Evolutionary conservation across 2,113 vertebrate species (phyloP).

Genomic region (Podarcis cretensis): DNA sequence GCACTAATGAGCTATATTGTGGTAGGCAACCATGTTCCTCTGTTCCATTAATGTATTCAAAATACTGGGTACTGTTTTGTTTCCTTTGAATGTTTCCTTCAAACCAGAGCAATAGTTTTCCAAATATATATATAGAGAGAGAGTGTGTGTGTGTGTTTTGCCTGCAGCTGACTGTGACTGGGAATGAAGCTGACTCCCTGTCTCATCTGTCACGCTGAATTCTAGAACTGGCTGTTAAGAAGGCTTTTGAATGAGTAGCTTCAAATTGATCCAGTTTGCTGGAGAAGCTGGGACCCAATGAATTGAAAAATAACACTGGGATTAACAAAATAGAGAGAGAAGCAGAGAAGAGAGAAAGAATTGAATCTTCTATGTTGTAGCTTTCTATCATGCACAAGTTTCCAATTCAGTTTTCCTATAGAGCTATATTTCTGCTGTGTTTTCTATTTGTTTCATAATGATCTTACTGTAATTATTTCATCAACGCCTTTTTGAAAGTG

Average conservation of each 20-base stretch:
- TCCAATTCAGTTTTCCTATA: constrained; percentile 34
- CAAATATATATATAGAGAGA: background rate
- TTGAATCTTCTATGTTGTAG: constrained; percentile 32
- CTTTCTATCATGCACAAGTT: background rate
- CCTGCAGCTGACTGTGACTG: constrained; percentile 45
- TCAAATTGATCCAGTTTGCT: constrained; percentile 71
- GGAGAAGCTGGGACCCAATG: constrained; percentile 56
- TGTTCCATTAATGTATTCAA: background rate
- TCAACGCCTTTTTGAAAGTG: background rate
- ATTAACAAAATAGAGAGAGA: background rate
- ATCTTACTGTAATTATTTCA: constrained; percentile 28
- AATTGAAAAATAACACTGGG: constrained; percentile 69
- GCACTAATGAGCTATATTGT: background rate
- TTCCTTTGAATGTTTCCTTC: background rate
- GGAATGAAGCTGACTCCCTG: constrained; percentile 61
- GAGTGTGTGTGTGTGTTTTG: no score
- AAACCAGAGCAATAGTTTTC: background rate
- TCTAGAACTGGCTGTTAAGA: constrained; percentile 57
- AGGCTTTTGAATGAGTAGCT: constrained; percentile 69
- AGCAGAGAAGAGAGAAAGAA: constrained; percentile 10
- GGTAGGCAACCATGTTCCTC: constrained; percentile 8
- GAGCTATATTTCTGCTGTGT: constrained; percentile 35
- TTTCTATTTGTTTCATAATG: constrained; percentile 49
- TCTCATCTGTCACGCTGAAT: constrained; percentile 60
- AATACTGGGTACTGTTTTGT: background rate